Conservation (phyloP, 1,140 invertebrate species). For the Adelges cooleyi region DNA sequence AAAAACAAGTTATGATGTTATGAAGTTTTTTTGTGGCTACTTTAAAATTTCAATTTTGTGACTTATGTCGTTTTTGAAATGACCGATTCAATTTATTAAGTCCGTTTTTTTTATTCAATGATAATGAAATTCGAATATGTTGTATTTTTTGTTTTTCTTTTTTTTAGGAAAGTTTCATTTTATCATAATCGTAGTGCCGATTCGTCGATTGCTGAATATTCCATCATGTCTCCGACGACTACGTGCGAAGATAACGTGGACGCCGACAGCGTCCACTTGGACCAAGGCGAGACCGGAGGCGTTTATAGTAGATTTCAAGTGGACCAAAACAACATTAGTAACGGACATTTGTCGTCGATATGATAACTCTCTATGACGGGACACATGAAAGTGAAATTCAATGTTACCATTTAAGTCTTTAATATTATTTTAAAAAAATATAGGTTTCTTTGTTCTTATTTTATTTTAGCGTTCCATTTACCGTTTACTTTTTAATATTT, state of each 20-base stretch:
- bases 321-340: conserved; percentile 4
- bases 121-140: no score
- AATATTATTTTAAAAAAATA: conserved; percentile 24
- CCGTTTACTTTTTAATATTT: background rate
- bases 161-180: conserved; percentile 16
- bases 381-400: conserved; percentile 2
- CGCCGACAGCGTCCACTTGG: background rate
- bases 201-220: background rate
- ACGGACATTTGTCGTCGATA: conserved; percentile 7
- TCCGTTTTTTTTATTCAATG: no score
- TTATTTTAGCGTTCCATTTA: background rate
- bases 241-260: conserved; percentile 1
- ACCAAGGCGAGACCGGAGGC: background rate
- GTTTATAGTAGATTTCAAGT: conserved; percentile 1
- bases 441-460: background rate
- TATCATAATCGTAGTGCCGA: background rate
- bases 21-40: no score
- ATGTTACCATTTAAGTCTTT: conserved; percentile 24
- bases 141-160: background rate
- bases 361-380: background rate
- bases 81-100: no score
- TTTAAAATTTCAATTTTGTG: no score
- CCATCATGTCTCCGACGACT: conserved; percentile 1
- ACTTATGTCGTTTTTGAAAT: no score
- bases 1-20: no score